Conservation (phyloP, 53 echinoderm and acorn worm species). For the Astropecten irregularis region DNA sequence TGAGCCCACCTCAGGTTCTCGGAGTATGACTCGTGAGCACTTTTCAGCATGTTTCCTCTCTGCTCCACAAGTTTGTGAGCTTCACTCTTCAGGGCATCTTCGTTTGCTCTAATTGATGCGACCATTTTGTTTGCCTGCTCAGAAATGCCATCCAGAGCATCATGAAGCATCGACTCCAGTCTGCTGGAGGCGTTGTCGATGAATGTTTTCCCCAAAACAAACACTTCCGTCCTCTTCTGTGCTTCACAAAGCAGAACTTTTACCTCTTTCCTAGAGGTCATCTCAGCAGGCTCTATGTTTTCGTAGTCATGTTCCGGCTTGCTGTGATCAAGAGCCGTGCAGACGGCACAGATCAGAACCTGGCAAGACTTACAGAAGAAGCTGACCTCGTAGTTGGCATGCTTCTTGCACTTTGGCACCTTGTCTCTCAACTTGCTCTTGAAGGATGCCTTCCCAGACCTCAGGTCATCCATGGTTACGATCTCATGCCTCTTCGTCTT, state of each 20-base stretch:
- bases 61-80: not conserved
- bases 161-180: not conserved
- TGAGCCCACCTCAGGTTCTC: constrained; percentile 31
- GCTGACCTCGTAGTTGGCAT: constrained; percentile 12
- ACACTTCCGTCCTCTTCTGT: not conserved
- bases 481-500: constrained; percentile 38
- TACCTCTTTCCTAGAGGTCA: not conserved
- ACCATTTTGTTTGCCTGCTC: constrained; percentile 11
- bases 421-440: constrained; percentile 46
- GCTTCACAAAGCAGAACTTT: constrained; percentile 2
- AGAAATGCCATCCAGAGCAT: not conserved
- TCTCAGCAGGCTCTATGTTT: constrained; percentile 21
- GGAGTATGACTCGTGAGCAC: constrained; percentile 8
- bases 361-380: constrained; percentile 31
- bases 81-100: not conserved
- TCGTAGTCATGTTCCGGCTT: not conserved
- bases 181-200: constrained; percentile 3
- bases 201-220: not conserved
- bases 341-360: constrained; percentile 37
- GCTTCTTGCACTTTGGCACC: constrained; percentile 42
- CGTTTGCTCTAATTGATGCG: not conserved
- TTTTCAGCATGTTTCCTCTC: not conserved
- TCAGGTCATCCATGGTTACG: constrained; percentile 26
- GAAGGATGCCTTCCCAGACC: constrained; percentile 31
- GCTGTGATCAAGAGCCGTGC: constrained; percentile 42